Evolutionary conservation across 1,140 invertebrate species (phyloP).

Genomic region (Eufriesea mexicana): DNA sequence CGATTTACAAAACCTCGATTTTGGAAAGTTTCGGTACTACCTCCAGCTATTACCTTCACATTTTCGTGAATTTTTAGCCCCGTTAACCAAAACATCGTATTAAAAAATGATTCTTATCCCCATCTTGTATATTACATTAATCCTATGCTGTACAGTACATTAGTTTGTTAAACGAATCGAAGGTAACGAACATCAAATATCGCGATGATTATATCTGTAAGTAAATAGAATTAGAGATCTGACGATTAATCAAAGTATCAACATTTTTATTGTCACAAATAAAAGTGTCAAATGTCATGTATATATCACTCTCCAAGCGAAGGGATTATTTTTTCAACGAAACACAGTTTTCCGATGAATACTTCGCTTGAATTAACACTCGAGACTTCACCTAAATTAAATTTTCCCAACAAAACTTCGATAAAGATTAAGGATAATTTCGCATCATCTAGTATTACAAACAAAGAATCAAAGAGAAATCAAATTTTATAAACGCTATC

Average conservation of each 20-base stretch:
- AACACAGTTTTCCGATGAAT: background rate
- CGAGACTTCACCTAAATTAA: background rate
- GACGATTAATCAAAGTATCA: background rate
- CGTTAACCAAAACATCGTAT: background rate
- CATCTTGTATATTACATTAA: conserved; percentile 46
- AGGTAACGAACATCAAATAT: background rate
- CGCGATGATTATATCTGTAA: background rate
- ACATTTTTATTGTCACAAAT: background rate
- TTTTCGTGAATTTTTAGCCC: background rate
- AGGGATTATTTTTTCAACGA: background rate
- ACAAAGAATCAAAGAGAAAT: background rate
- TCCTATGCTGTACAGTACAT: conserved; percentile 50
- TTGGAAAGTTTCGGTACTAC: background rate
- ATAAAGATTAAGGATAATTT: background rate
- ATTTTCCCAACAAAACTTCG: background rate
- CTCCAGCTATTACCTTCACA: background rate
- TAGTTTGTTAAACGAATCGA: conserved; percentile 9
- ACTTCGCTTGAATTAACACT: background rate
- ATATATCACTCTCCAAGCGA: background rate
- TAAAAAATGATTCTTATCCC: conserved; percentile 5
- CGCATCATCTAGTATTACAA: background rate
- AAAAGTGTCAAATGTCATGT: background rate
- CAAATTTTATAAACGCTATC: background rate
- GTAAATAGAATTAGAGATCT: background rate
- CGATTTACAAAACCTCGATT: background rate